Percentiles rank a stretch among this genome's conserved stretches.
These are phyloP conservation scores for Peucedramus taeniatus DNA, from an alignment of 2,113 vertebrate species.

Conservation along the genomic window DNA sequence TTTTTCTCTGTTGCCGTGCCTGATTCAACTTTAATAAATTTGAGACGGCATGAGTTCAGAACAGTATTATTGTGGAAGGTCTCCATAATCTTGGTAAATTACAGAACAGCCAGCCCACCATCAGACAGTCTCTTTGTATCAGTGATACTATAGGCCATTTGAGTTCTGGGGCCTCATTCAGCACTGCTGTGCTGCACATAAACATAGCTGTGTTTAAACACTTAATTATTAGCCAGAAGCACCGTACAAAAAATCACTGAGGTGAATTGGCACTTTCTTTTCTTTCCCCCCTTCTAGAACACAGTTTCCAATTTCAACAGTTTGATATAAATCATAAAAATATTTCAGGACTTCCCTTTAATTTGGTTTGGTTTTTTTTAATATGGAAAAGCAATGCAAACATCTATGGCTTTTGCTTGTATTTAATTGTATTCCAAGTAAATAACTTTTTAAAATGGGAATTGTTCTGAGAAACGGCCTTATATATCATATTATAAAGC, in stretches of 20 bases:
- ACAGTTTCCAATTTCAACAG: background rate
- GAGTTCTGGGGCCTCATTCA: background rate
- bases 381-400: background rate
- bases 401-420: background rate
- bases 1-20: background rate
- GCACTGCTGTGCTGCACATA: background rate
- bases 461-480: background rate
- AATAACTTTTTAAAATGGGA: background rate
- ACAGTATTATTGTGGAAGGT: background rate
- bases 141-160: no score
- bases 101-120: background rate
- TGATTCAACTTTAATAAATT: background rate
- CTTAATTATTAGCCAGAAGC: background rate
- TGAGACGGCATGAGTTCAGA: background rate
- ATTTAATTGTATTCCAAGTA: background rate
- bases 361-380: background rate
- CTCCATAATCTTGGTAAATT: background rate
- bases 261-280: background rate
- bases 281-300: rapidly evolving
- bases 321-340: background rate
- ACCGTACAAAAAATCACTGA: background rate
- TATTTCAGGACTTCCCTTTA: background rate
- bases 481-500: background rate
- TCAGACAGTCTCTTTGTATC: background rate
- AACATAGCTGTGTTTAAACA: background rate